Percentiles rank a stretch among this genome's conserved stretches.
Evolutionary conservation across 1,140 invertebrate species (phyloP).

Genomic region (Drosophila bipectinata): DNA sequence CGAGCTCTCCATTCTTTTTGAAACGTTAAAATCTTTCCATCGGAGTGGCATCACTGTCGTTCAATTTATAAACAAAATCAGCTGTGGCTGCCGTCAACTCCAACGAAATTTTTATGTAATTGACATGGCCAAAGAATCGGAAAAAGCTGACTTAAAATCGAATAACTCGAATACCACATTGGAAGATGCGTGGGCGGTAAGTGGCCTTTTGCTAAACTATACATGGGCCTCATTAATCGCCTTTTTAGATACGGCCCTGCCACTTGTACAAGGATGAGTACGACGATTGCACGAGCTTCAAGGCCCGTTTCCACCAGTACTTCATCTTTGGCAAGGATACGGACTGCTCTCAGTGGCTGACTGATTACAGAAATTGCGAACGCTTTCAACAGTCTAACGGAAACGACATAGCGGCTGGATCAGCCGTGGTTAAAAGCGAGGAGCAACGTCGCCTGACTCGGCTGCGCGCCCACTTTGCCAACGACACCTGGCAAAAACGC

Average conservation of each 20-base stretch:
- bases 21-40: neutral
- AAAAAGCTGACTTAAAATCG: constrained; percentile 27
- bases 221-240: neutral
- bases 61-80: constrained; percentile 48
- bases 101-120: constrained; percentile 21
- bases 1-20: neutral
- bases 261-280: constrained; percentile 91
- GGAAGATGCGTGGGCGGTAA: constrained; percentile 69
- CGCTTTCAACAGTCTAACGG: constrained; percentile 86
- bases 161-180: constrained; percentile 12
- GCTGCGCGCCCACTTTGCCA: constrained; percentile 87
- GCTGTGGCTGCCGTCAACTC: constrained; percentile 25
- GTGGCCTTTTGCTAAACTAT: constrained; percentile 13
- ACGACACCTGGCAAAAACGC: constrained; percentile 91
- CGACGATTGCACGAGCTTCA: constrained; percentile 89
- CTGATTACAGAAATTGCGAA: constrained; percentile 90
- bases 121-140: constrained; percentile 51
- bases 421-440: constrained; percentile 89
- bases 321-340: constrained; percentile 90
- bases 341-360: constrained; percentile 92
- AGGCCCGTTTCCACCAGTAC: constrained; percentile 92
- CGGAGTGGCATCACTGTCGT: constrained; percentile 21
- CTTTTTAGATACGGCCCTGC: constrained; percentile 89
- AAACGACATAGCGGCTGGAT: constrained; percentile 87
- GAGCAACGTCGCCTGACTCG: constrained; percentile 86